Evolutionary conservation across 2,888 invertebrate genomes (phyloP), one percentile per base, ranked within the genome.

Genomic region (Clistopyga incitator): DNA sequence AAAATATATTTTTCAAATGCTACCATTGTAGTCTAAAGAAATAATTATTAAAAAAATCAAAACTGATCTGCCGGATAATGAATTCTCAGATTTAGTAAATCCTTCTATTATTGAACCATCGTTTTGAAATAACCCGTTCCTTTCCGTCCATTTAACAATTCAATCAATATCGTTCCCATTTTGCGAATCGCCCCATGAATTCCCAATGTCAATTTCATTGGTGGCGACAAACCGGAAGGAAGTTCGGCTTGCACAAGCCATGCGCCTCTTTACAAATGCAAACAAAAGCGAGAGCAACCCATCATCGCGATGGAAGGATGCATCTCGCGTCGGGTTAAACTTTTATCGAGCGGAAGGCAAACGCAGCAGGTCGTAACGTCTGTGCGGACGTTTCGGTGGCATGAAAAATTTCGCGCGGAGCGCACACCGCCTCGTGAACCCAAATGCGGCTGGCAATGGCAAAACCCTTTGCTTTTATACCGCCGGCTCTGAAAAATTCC

Each of bases 341-440:
- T 84, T 84, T 84, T 85, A 86, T 84, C 84, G 85, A 74, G 77
- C 78, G 83, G 79, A 83, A 82, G 76, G 72, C 68, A 84, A 84
- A 78, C 75, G 78, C 59, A 78, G 80, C 56, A 80, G 82, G 65
- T 71, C 61, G 25, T 78, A 68, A 29, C 80, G 71, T 42, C 64
- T 79, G 65, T 56, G 52, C 71, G 82, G 76, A 82, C 79, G 65
- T 85, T 82, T 83, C 25, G 68, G 70, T 59, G 83, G 87, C 88
- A 87, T 74, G 91, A 90, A 85, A 91, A 91, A 90, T 90, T 92
- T 92, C n/a, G 87, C 45, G 61, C 50, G 91, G 91, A 81, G 91
- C 91, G 54, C 72, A 38, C 8, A 76, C 56, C 25, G 11, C 65
- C 13, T 34, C 59, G 59, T 56, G 42, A 47, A 50, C 15, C 11